Evolutionary conservation across 2,797 vertebrate genomes (phyloP), one percentile per base, ranked within the genome.

Genomic region (Onychomys arenicola): DNA sequence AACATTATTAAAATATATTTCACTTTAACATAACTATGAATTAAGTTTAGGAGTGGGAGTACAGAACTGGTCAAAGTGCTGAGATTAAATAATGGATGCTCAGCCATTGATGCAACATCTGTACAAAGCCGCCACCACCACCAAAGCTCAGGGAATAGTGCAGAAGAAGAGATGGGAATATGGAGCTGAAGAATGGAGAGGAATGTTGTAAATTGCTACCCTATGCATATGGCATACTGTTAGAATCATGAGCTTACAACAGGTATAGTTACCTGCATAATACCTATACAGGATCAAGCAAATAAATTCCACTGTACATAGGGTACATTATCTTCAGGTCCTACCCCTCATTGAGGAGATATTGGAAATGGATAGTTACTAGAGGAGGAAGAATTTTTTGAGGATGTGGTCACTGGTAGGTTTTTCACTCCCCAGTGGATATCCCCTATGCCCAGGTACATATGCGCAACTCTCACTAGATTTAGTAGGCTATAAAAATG

Each of bases 61-160:
- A 4, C 40, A 32, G 40, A 40, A 27, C 19, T 77, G 6, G 27
- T 73, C 52, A 88, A 87, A 29, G 67, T 57, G 23, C n/a, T 87
- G 34, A 71, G 67, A 55, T 37, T 40, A 87, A 40, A 34, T 2
- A 55, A 12, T 37, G 23, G 43, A n/a, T 55, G 14, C 5, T 73
- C 49, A 40, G 67, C 5, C 25, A 17, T 29, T 19, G 5, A 73
- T 29, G 2, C 23, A 40, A 32, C 5, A 19, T 73, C n/a, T 73
- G 34, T 40, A 29, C 11, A 11, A 52, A 40, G 0, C 1, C 9
- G 0, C 1, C 9, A 25, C 14, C 25, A 57, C 25, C 25, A 87
- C 13, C 14, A 37, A 29, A 46, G 32, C 19, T 67, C 43, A 9
- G 43, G 6, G 8, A 85, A 16, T 43, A 69, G 12, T 34, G 46